Percentiles rank a stretch among this genome's conserved stretches.
These are phyloP conservation scores for Ranitomeya imitator DNA, from an alignment of 2,113 vertebrate species.

Conservation along the genomic window DNA sequence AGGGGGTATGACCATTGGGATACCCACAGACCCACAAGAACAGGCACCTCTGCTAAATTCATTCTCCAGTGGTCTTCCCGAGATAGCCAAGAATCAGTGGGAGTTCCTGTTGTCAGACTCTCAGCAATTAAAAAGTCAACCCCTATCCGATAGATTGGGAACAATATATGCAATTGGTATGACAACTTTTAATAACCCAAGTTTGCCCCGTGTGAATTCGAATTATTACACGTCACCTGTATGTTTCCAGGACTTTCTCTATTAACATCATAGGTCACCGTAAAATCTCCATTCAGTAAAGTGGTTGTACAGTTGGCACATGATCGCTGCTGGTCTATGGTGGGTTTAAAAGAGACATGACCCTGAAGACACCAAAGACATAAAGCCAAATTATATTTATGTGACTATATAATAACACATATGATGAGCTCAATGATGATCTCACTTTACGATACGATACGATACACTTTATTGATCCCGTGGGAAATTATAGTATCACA, in stretches of 20 bases:
- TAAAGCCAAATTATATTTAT: not conserved
- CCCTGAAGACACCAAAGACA: constrained; percentile 70
- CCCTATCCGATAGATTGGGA: no score
- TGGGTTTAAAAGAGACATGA: constrained; percentile 82
- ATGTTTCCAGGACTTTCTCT: constrained; percentile 78
- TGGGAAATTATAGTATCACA: no score
- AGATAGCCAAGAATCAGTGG: no score
- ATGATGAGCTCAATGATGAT: not conserved
- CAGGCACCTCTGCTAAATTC: no score
- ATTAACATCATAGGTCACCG: constrained; percentile 85
- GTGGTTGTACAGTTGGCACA: constrained; percentile 78
- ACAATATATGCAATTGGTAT: no score
- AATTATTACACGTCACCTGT: constrained; percentile 68
- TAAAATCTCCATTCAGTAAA: constrained; percentile 84
- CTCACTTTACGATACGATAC: no score
- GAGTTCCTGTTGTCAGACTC: no score
- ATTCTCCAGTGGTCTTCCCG: no score
- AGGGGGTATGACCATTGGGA: no score
- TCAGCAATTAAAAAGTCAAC: no score
- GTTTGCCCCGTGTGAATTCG: not conserved
- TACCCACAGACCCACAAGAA: no score
- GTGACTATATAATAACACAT: not conserved
- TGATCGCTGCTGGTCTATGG: constrained; percentile 78
- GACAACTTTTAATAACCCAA: not conserved
- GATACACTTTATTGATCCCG: no score